These are phyloP conservation scores for Cephalotes varians DNA, from an alignment of 2,888 invertebrate species.

Conservation along the genomic window DNA sequence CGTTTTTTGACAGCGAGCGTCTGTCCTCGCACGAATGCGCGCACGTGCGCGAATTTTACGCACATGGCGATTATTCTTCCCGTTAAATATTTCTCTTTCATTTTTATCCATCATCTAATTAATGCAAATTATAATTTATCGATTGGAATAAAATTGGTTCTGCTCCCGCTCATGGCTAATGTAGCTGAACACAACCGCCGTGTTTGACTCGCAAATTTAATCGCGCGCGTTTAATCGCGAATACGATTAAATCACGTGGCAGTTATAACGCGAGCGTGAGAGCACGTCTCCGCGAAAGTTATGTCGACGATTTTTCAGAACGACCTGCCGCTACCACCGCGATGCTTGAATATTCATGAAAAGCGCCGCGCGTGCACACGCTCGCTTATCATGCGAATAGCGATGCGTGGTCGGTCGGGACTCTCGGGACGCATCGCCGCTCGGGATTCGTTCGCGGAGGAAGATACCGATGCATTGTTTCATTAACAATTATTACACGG, in stretches of 20 bases:
- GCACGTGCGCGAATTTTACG: background rate
- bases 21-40: background rate
- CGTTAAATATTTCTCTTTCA: background rate
- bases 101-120: background rate
- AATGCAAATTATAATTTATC: background rate
- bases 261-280: slow-evolving; percentile 9
- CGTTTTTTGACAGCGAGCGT: slow-evolving; percentile 40
- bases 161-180: background rate
- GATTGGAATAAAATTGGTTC: background rate
- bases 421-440: background rate
- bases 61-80: background rate
- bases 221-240: slow-evolving; percentile 17
- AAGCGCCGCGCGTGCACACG: slow-evolving; percentile 24
- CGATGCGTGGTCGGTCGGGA: slow-evolving; percentile 2
- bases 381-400: slow-evolving; percentile 31
- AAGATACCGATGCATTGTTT: background rate
- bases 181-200: background rate
- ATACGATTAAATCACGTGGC: slow-evolving; percentile 26
- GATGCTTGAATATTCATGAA: slow-evolving; percentile 66
- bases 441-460: too few relatives aligned
- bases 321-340: slow-evolving; percentile 5
- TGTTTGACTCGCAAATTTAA: slow-evolving; percentile 37
- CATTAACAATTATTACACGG: background rate
- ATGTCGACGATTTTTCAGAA: slow-evolving; percentile 67
- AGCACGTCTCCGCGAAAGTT: slow-evolving; percentile 31